Conservation (phyloP, 2,113 vertebrate species). For the Thunnus maccoyii region DNA sequence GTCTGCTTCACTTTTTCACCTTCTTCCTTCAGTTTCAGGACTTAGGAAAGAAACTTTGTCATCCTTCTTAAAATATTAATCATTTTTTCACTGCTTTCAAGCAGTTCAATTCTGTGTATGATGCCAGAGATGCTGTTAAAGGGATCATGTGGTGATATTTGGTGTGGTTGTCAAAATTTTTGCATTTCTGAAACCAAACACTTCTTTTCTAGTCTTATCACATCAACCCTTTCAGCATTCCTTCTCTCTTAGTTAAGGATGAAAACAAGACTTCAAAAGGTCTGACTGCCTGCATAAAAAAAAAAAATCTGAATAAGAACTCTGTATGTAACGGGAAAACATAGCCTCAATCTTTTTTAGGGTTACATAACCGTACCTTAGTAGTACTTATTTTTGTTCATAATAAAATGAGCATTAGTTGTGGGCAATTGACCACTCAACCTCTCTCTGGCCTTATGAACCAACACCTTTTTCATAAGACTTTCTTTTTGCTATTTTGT, state of each 20-base stretch:
- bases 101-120: not conserved
- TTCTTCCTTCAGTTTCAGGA: not conserved
- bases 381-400: no score
- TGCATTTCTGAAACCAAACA: not conserved
- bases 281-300: not conserved
- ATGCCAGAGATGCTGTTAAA: conserved; percentile 3
- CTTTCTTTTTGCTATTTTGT: no score
- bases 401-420: no score
- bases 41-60: not conserved
- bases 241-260: not conserved
- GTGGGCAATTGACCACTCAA: no score
- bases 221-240: not conserved
- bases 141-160: not conserved
- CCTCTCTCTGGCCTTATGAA: no score
- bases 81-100: not conserved
- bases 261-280: not conserved
- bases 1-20: not conserved
- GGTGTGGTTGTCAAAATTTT: conserved; percentile 9
- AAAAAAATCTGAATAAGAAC: no score
- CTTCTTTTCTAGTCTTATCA: not conserved
- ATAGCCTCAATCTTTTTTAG: not conserved
- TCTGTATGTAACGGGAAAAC: not conserved
- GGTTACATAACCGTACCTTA: no score
- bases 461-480: no score
- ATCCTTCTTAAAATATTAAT: not conserved